Evolutionary conservation across 2,797 vertebrate genomes (phyloP), one percentile per base, ranked within the genome.

Genomic region (Ispidina lecontei): DNA sequence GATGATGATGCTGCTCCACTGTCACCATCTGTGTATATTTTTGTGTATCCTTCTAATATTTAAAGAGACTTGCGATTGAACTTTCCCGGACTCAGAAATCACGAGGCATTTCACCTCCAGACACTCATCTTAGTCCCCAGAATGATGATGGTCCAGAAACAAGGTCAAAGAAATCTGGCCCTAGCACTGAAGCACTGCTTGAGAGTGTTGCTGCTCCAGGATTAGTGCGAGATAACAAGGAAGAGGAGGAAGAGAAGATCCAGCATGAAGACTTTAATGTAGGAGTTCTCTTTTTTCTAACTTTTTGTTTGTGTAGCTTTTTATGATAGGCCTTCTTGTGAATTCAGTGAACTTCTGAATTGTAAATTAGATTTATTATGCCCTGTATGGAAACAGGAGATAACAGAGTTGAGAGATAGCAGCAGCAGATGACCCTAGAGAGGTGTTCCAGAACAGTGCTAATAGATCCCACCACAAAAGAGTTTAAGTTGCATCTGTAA

Each of bases 241-340:
- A 98, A 7, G 98, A 97, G 63, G 97, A 98, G 46, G 98, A 99
- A 39, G 98, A 98, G 73, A 98, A 99, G 96, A 98, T 98, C 11
- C 99, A 98, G 73, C 98, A 98, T 22, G 99, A 99, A 71, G 99
- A 99, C 77, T 99, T 98, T 10, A 99, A 98, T 68, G 99, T 99
- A 97, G 98, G 98, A 81, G 44, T 93, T 90, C 1, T 52, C 28
- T 55, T 58, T 54, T 26, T 46, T 22, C 29, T 74, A 33, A 28
- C 63, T 52, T 41, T 86, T 52, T 73, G 75, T 74, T 75, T 18
- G 15, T 76, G 58, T 60, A 46, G 29, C 47, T 72, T 64, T 71
- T 72, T 77, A 26, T 58, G 46, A 7, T 54, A 47, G 85, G 37
- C 37, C 37, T 39, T 39, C 37, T 39, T 39, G 37, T 39, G 37